Evolutionary conservation across 2,113 vertebrate genomes (phyloP).

Genomic region (Melanostigma gelatinosum): DNA sequence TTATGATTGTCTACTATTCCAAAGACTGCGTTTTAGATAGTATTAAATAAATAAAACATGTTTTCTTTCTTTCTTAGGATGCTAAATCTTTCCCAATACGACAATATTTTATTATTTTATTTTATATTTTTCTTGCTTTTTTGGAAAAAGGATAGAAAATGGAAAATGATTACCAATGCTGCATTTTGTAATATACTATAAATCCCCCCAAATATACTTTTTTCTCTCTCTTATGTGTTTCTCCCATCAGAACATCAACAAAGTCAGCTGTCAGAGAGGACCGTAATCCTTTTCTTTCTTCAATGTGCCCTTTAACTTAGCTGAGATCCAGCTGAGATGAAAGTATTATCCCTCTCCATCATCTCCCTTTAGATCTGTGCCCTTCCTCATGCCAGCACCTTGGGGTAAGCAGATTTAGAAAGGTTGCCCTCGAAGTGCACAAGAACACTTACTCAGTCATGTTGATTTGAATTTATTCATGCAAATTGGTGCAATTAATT

Average conservation of each 20-base stretch:
- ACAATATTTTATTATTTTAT: too few species aligned
- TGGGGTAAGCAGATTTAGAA: constrained; percentile 19
- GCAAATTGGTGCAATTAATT: background rate
- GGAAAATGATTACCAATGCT: background rate
- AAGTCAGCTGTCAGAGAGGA: constrained; percentile 46
- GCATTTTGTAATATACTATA: background rate
- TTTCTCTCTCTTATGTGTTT: background rate
- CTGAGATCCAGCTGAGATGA: constrained; percentile 60
- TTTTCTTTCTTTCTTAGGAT: background rate
- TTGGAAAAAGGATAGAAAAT: background rate
- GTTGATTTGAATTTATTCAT: background rate
- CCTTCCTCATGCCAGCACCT: constrained; percentile 13
- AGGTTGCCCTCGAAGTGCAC: constrained; percentile 4
- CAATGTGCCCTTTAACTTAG: constrained; percentile 51
- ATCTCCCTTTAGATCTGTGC: constrained; percentile 45
- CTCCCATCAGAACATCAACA: constrained; percentile 41
- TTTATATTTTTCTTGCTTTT: background rate
- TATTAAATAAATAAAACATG: background rate
- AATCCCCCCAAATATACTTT: background rate
- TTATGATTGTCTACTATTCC: background rate
- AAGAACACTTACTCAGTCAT: background rate
- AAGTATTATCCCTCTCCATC: constrained; percentile 60
- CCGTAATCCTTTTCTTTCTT: constrained; percentile 54
- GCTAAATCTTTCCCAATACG: background rate
- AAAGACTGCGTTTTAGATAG: background rate